Base-by-base conservation (phyloP, 1,140 invertebrate genomes). In the Drosophila quadrilineata region DNA sequence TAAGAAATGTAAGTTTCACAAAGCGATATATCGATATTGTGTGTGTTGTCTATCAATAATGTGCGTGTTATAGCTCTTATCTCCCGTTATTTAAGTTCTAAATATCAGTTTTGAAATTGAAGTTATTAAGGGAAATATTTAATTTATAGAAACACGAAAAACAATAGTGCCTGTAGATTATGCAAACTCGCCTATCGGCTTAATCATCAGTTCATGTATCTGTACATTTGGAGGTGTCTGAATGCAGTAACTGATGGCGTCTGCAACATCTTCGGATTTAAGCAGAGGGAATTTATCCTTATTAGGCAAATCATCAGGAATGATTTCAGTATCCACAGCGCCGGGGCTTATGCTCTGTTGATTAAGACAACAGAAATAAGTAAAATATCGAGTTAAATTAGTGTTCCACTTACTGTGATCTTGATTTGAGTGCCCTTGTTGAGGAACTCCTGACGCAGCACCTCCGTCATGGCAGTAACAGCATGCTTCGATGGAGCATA, bases 401-500 rank as follows among this genome's bases (percentile, higher is more conserved):
- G 16, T n/a, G 3, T 12, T 33, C n/a, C n/a, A 67, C 58, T 41
- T 48, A 66, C 64, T 9, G 93, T 93, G 2, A 94, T 90, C 89
- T 93, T 93, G 54, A 94, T 94, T 48, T 91, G 91, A 22, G 90
- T 90, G 4, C 91, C 91, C 6, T 89, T 71, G 1, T 88, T 74
- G 0, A 90, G 85, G 10, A 96, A 89, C 84, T 96, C 95, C 16
- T 91, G 91, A 28, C 92, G 84, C 1, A 95, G 73, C 0, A 92
- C 91, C 46, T 93, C 91, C 0, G 92, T 91, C 63, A 95, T 90
- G 0, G 92, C 93, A 1, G 92, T 93, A 0, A 95, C 88, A 0
- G 93, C 94, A 89, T 92, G 92, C 90, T 95, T 95, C 28, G 92
- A 92, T 16, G 92, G 91, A 1, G 91, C 71, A 87, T 95, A 95